Evolutionary conservation across 1,140 invertebrate genomes (phyloP).

Genomic region (Neodiprion virginianus): DNA sequence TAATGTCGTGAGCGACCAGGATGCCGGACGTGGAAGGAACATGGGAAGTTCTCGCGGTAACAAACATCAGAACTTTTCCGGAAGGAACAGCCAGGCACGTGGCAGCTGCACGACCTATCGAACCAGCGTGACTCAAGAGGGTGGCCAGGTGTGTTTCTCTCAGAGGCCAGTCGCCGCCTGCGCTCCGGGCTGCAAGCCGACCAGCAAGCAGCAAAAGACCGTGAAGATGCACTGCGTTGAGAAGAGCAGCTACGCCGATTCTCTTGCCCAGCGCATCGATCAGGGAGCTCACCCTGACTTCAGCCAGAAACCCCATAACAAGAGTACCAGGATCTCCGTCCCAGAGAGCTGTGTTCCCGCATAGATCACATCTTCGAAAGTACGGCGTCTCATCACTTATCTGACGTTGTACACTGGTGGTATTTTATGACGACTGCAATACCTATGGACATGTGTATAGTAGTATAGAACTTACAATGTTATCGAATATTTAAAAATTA

Average conservation of each 20-base stretch:
- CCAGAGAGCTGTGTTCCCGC: constrained; percentile 34
- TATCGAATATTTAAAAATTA: too few species aligned
- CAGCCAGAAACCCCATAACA: constrained; percentile 40
- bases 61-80: background rate
- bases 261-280: constrained; percentile 24
- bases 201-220: constrained; percentile 42
- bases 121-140: constrained; percentile 59
- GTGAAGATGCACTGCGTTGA: constrained; percentile 63
- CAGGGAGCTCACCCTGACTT: constrained; percentile 68
- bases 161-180: constrained; percentile 61
- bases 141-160: constrained; percentile 66
- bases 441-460: background rate
- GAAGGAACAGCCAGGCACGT: background rate
- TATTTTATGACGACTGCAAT: background rate
- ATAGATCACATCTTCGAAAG: background rate
- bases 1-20: constrained; percentile 58
- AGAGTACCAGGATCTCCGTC: constrained; percentile 29
- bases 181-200: constrained; percentile 48
- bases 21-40: constrained; percentile 36
- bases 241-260: constrained; percentile 50
- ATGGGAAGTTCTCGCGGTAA: background rate
- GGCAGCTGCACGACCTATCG: constrained; percentile 45
- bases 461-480: too few species aligned
- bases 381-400: background rate
- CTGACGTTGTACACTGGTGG: too few species aligned